These are phyloP conservation scores for Pangasianodon hypophthalmus DNA, from an alignment of 2,113 vertebrate genomes.

Conservation along the genomic window DNA sequence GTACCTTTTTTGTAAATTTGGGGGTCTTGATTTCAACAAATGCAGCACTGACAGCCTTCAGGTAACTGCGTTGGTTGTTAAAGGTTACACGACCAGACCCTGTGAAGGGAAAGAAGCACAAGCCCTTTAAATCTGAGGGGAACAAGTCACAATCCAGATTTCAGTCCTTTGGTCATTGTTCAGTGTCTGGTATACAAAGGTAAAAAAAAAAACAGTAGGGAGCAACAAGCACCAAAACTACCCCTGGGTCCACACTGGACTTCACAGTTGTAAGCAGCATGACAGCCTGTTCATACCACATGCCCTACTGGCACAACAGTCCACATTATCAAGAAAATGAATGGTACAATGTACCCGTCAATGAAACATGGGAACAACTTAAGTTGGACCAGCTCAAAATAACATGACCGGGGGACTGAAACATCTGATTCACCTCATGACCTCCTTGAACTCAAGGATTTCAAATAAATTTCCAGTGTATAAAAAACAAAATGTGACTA, in stretches of 20 bases:
- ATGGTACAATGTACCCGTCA: too few species aligned
- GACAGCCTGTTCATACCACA: neutral
- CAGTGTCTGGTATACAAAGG: neutral
- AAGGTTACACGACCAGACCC: conserved; percentile 99
- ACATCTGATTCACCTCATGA: too few species aligned
- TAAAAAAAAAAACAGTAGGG: neutral
- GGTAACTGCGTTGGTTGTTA: conserved; percentile 95
- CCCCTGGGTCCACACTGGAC: neutral
- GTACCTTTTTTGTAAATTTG: conserved; percentile 99
- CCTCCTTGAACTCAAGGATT: too few species aligned
- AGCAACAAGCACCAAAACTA: neutral
- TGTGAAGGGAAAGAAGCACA: conserved; percentile 52
- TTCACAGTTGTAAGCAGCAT: neutral
- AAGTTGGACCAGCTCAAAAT: too few species aligned
- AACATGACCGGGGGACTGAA: too few species aligned
- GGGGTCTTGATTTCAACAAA: conserved; percentile 99
- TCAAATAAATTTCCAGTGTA: too few species aligned
- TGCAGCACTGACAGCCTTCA: conserved; percentile 93
- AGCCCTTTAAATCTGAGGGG: neutral
- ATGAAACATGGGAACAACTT: too few species aligned
- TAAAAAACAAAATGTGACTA: too few species aligned
- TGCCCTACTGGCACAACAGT: too few species aligned
- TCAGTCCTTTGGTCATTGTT: neutral
- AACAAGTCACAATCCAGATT: neutral
- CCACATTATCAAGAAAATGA: too few species aligned